These are phyloP conservation scores for Oryzias melastigma DNA, from an alignment of 2,113 vertebrate genomes.

Conservation along the genomic window DNA sequence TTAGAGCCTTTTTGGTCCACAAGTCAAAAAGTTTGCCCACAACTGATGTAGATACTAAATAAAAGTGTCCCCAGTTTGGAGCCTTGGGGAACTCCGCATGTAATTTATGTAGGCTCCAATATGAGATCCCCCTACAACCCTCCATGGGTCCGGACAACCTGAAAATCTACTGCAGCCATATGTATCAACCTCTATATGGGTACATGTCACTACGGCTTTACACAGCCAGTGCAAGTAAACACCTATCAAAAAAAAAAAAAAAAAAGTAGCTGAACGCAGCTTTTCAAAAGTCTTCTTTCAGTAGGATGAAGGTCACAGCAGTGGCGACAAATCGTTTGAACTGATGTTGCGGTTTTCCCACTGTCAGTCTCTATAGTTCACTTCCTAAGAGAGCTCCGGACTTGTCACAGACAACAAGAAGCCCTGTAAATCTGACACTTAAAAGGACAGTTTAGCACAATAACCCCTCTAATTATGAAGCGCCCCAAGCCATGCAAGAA, in stretches of 20 bases:
- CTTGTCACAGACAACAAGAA: slow-evolving; percentile 34
- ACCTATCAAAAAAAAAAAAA: slow-evolving; percentile 3
- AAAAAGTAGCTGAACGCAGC: slow-evolving; percentile 48
- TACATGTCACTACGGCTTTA: too few relatives aligned
- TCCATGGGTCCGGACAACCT: too few relatives aligned
- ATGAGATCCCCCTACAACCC: too few relatives aligned
- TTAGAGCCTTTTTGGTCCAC: too few relatives aligned
- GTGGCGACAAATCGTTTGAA: slow-evolving; percentile 37
- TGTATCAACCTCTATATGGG: too few relatives aligned
- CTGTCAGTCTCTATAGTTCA: slow-evolving; percentile 36
- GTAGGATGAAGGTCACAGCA: slow-evolving; percentile 21
- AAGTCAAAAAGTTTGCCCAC: too few relatives aligned
- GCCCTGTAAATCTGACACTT: slow-evolving; percentile 52
- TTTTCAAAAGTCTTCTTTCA: slow-evolving; percentile 56
- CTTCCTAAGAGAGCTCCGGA: slow-evolving; percentile 23
- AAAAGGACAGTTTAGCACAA: slow-evolving; percentile 45
- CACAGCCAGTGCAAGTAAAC: too few relatives aligned
- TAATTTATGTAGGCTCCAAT: too few relatives aligned
- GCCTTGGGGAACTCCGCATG: too few relatives aligned
- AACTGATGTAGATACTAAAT: too few relatives aligned
- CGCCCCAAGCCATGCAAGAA: background rate
- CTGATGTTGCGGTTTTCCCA: slow-evolving; percentile 50
- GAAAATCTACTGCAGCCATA: too few relatives aligned
- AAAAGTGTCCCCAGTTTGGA: too few relatives aligned
- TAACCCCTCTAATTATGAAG: slow-evolving; percentile 38